phyloP scores from a whole-genome alignment of 2,113 vertebrate species.

The Cyprinodon tularosa region DNA sequence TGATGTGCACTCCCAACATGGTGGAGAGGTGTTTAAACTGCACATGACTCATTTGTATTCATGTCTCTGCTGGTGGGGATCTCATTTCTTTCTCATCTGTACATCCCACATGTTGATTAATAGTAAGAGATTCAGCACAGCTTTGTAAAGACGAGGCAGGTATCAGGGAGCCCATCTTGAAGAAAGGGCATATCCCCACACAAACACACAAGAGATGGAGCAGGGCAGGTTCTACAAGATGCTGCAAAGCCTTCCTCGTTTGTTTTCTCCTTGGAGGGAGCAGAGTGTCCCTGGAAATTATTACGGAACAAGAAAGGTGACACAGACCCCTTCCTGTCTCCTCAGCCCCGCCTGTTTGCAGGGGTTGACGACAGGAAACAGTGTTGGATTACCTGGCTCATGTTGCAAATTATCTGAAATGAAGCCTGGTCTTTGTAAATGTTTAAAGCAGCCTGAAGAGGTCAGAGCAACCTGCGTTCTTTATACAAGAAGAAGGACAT shows the following conservation, averaged over 20 bases:
- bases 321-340: conserved; percentile 13
- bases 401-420: conserved; percentile 56
- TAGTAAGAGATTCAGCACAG: background rate
- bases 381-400: conserved; percentile 62
- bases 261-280: conserved; percentile 48
- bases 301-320: conserved; percentile 32
- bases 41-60: background rate
- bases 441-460: conserved; percentile 29
- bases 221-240: conserved; percentile 28
- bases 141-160: background rate
- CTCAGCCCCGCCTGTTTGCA: conserved; percentile 21
- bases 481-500: background rate
- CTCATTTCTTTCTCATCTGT: no score
- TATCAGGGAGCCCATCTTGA: background rate
- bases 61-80: background rate
- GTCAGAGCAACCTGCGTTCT: background rate
- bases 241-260: conserved; percentile 41
- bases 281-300: conserved; percentile 38
- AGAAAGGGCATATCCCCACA: conserved; percentile 4
- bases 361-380: conserved; percentile 61
- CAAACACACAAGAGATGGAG: conserved; percentile 21
- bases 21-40: background rate
- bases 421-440: conserved; percentile 45
- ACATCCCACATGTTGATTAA: background rate
- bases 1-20: background rate